A percentile compares a stretch with the other conserved stretches of the same genome.
These are phyloP conservation scores for Cheirogaleus major DNA, from an alignment of 2,797 vertebrate genomes.

Conservation along the genomic window DNA sequence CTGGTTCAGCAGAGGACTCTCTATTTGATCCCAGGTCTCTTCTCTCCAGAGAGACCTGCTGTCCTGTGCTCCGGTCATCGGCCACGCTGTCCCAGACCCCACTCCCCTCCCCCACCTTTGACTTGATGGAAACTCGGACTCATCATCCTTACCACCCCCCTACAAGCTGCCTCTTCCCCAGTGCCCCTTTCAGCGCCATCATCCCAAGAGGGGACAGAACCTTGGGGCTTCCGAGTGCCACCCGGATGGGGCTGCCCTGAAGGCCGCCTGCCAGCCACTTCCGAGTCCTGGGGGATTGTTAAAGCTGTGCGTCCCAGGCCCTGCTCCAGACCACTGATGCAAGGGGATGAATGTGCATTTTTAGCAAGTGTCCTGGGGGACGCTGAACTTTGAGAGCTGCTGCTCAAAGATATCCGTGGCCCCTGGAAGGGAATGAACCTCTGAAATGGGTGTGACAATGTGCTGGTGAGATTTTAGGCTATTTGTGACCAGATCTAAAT, in stretches of 20 bases:
- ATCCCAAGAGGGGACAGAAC: not conserved
- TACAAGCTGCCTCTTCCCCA: not conserved
- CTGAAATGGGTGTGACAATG: not conserved
- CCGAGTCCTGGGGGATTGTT: fast-evolving
- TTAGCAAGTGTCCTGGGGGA: fast-evolving
- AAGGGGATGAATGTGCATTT: not conserved
- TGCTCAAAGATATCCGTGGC: not conserved
- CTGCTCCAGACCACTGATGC: not conserved
- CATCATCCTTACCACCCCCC: too few species aligned
- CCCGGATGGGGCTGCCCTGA: not conserved
- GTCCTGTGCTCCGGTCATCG: fast-evolving
- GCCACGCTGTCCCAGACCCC: not conserved
- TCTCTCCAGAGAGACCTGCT: not conserved
- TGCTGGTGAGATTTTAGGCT: not conserved
- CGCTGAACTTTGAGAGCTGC: not conserved
- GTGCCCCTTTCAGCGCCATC: not conserved
- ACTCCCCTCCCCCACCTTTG: not conserved
- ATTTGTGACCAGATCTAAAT: not conserved
- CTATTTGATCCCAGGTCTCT: not conserved
- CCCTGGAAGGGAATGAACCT: not conserved
- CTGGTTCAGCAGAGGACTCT: not conserved
- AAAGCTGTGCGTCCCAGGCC: fast-evolving
- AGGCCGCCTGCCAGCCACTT: not conserved
- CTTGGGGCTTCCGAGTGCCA: not conserved
- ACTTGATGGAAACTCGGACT: not conserved